Percentiles rank a stretch among this genome's conserved stretches.
Evolutionary conservation across 2,113 vertebrate species (phyloP).

Genomic region (Prolemur simus): DNA sequence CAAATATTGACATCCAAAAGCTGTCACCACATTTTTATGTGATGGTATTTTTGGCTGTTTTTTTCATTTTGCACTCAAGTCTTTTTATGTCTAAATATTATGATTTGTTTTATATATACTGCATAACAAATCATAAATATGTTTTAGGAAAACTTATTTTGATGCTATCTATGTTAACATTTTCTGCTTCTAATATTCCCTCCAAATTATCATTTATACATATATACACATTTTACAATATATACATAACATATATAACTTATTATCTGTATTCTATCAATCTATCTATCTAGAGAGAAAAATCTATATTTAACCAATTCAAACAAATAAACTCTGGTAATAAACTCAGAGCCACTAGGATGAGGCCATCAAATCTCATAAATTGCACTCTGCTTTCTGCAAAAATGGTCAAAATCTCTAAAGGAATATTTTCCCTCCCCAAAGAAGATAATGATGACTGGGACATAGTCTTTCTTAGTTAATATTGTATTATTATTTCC

Average conservation of each 20-base stretch:
- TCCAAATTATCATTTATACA: not conserved
- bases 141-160: not conserved
- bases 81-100: not conserved
- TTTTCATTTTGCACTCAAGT: not conserved
- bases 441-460: not conserved
- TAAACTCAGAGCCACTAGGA: not conserved
- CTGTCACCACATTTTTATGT: not conserved
- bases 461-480: not conserved
- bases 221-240: not conserved
- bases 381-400: not conserved
- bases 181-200: not conserved
- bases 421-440: not conserved
- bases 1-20: not conserved
- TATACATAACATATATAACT: not conserved
- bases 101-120: not conserved
- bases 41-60: not conserved
- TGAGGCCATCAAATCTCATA: not conserved
- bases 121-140: not conserved
- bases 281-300: not conserved
- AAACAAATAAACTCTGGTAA: not conserved
- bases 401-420: not conserved
- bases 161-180: not conserved
- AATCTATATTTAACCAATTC: not conserved
- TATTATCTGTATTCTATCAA: too few species aligned
- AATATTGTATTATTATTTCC: not conserved